A percentile compares a stretch with the other conserved stretches of the same genome.
Conservation (phyloP, 2,113 vertebrate genomes). For the Myxocyprinus asiaticus region DNA sequence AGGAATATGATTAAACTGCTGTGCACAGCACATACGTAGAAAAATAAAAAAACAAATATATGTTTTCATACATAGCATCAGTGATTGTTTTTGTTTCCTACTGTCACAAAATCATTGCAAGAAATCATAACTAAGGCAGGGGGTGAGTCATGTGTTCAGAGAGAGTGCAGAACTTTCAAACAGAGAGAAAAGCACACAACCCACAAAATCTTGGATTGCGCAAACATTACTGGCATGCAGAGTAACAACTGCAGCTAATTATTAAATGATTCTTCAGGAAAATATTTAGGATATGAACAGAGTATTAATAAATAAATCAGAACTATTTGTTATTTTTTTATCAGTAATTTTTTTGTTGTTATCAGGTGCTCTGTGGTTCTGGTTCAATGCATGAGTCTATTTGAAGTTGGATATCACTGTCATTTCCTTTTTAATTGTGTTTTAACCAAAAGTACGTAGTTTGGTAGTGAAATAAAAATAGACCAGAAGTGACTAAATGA, state of each 20-base stretch:
- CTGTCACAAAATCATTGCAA: conserved; percentile 75
- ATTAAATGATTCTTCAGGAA: not conserved
- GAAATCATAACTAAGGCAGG: conserved; percentile 80
- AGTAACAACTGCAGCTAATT: not conserved
- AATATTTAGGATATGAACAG: not conserved
- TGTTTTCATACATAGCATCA: conserved; percentile 67
- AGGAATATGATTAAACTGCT: conserved; percentile 84
- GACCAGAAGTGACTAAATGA: conserved; percentile 14
- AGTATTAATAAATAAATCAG: not conserved
- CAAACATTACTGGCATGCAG: not conserved
- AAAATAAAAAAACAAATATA: conserved; percentile 85
- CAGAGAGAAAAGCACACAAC: conserved; percentile 44
- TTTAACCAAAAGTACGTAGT: not conserved
- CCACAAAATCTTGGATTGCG: conserved; percentile 37
- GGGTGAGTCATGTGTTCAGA: conserved; percentile 83
- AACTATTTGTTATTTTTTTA: not conserved
- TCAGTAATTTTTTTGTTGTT: not conserved
- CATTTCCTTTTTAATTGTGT: not conserved
- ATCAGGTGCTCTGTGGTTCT: too few species aligned
- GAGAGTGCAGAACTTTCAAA: conserved; percentile 67
- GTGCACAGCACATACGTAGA: conserved; percentile 97
- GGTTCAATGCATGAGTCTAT: too few species aligned
- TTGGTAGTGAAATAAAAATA: conserved; percentile 1
- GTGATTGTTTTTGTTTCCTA: conserved; percentile 73
- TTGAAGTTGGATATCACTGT: too few species aligned